Percentiles rank a stretch among this genome's conserved stretches.
These are phyloP conservation scores for Cyphomyrus discorhynchus DNA, from an alignment of 2,113 vertebrate species.

Conservation along the genomic window DNA sequence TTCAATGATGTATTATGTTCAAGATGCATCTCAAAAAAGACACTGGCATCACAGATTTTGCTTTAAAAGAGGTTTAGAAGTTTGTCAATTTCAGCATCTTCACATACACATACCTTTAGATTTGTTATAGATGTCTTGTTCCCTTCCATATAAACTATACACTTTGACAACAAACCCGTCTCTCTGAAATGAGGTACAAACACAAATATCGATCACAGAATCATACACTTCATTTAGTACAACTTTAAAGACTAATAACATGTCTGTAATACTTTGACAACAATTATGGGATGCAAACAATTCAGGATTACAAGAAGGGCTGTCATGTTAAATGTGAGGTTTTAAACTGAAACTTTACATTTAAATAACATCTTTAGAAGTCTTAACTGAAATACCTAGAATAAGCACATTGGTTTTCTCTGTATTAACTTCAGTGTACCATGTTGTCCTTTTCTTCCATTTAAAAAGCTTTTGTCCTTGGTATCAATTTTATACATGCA, in stretches of 20 bases:
- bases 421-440: background rate
- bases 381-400: background rate
- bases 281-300: background rate
- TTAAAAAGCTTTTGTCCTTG: background rate
- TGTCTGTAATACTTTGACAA: background rate
- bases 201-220: background rate
- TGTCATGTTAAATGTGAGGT: background rate
- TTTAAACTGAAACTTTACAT: background rate
- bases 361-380: background rate
- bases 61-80: background rate
- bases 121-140: conserved; percentile 83
- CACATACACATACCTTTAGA: conserved; percentile 61
- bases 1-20: background rate
- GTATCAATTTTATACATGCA: background rate
- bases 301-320: background rate
- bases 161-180: conserved; percentile 80
- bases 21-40: background rate
- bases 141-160: conserved; percentile 68
- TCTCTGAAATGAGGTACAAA: conserved; percentile 45
- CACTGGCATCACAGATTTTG: background rate
- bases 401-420: background rate
- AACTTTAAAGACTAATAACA: background rate
- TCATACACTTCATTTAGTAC: background rate
- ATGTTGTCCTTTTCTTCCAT: background rate
- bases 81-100: background rate